Evolutionary conservation across 2,888 invertebrate species (phyloP), one percentile per base, ranked within the genome.

Genomic region (Agrotis puta): DNA sequence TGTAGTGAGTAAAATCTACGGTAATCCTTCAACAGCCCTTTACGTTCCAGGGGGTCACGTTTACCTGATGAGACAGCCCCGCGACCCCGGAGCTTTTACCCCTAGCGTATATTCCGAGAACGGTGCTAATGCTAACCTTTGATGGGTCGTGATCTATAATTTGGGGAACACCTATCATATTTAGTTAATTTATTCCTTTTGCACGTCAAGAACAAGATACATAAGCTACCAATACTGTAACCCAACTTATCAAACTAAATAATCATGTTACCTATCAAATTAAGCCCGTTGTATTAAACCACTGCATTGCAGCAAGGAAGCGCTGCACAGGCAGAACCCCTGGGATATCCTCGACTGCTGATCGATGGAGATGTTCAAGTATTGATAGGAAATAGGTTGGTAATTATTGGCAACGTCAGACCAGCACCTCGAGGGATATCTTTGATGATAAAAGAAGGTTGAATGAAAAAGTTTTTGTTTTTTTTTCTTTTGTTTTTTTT

Each of bases 311-410:
- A 51, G 56, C 62, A n/a, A 50, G 59, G 50, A 59, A 56, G 22
- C 43, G 33, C 20, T 62, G 70, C 61, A 27, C 50, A 24, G 56
- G 0, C 24, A 48, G 5, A 27, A 9, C 77, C 51, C 77, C 20
- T 18, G 77, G 74, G 74, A 70, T 14, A 51, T 62, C 77, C 47
- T 62, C 62, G 57, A 13, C 7, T 61, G 27, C 16, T 39, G 56
- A 70, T 62, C 70, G 50, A 59, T 61, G 24, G 9, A 24, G 33
- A 69, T 47, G 20, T 61, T 56, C 24, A 56, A 61, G 39, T 62
- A 39, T 45, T 33, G 58, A 48, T 61, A 56, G 24, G 14, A 51
- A 39, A 51, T 73, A 33, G 68, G 33, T 68, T 56, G 33, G 18
- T 58, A 39, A 58, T 73, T 51, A 73, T 74, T 56, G 39, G 18